Evolutionary conservation across 2,888 invertebrate genomes (phyloP), one percentile per base, ranked within the genome.

Genomic region (Cheilosia vernalis): DNA sequence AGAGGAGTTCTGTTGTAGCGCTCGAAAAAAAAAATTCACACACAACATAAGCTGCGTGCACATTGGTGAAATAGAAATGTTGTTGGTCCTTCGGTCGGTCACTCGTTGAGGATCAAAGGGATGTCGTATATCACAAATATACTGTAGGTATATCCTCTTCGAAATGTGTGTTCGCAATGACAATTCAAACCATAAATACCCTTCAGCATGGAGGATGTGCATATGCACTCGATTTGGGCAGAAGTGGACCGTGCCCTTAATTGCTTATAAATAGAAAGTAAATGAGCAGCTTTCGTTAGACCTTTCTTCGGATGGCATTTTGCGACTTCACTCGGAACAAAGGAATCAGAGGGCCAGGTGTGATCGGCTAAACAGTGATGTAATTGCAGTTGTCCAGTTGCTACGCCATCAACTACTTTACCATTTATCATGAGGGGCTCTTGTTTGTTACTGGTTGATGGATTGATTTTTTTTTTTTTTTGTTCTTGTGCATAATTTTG

Each of bases 221-320:
- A 42, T 15, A 73, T 61, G 47, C 30, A 21, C 58, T 27, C 42
- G 61, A 61, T 66, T 44, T 10, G 44, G n/a, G 44, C 49, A 37
- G 69, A 76, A 33, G 37, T 69, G 7, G 55, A 74, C 27, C 56
- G 30, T 40, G 24, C 2, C 40, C 15, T 7, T 44, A 67, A 76
- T 69, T 69, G 49, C 51, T 64, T 2, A 70, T 81, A 81, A 81
- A 81, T 81, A 81, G 81, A 81, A 81, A 81, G 58, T 76, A 76
- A 76, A 81, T 81, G 81, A 81, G 64, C 81, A 81, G 81, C 76
- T 76, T 81, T 81, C 63, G 37, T 64, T 47, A 37, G 24, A n/a
- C 69, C 33, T 55, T 37, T 64, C 63, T 24, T 7, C 10, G 53
- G 24, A 6, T 33, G 37, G 10, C 19, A 42, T 30, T 30, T 30